Base-by-base conservation (phyloP, 2,797 vertebrate species). In the Leptatherina wallacei region DNA sequence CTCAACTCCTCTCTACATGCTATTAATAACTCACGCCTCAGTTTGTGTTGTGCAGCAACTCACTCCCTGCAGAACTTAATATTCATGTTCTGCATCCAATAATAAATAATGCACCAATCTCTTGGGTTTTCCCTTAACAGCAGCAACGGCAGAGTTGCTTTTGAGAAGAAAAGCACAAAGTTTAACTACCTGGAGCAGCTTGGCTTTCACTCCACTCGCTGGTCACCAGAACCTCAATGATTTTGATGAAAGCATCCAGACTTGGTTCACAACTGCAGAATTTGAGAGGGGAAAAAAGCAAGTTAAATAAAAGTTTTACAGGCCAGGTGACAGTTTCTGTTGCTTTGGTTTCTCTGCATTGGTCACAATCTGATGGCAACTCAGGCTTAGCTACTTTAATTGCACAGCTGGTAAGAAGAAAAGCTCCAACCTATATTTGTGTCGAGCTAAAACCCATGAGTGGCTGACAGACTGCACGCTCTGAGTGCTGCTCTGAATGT, bases 141-240 rank as follows among this genome's bases (percentile, higher is more conserved):
- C 36, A 49, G 18, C 61, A 54, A 42, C 20, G 40, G n/a, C 14
- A 42, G 22, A 0, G 27, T 29, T 47, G 52, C 58, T 47, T 69
- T 27, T 32, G 13, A 61, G 36, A 58, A 32, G 16, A 12, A 2
- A 1, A 38, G 55, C 33, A 49, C 29, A 57, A 27, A 42, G 29
- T 9, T 29, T 22, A 51, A 65, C 78, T 95, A 98, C 97, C 97
- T 96, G 97, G 98, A 91, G 97, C 96, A 6, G 95, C 91, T 83
- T 96, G 97, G 89, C 82, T 95, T 71, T 97, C 97, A 85, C 89
- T 96, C 96, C 95, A 96, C 93, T 99, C 97, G 16, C 95, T 97
- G 87, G 95, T 93, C 88, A 99, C 96, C 91, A 99, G 95, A 86
- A 95, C 92, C 88, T 99, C 98, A 22, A 97, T 82, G 72, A 97